Evolutionary conservation across 1,140 invertebrate genomes (phyloP).

Genomic region (Venustaconcha ellipsiformis): DNA sequence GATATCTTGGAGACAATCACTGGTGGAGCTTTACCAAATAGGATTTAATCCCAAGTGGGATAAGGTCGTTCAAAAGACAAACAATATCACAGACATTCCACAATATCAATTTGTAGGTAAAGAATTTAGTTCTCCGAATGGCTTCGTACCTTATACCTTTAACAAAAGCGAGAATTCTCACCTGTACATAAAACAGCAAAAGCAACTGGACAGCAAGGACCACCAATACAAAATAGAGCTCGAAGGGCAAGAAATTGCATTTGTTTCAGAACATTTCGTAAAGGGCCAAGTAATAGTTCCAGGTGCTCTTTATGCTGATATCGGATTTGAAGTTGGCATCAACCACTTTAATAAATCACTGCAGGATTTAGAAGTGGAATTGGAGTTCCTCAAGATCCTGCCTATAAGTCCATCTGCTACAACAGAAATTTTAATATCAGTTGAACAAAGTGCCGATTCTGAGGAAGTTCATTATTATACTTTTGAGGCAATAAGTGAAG

Average conservation of each 20-base stretch:
- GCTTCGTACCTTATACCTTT: no score
- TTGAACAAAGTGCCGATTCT: not conserved
- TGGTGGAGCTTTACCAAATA: conserved; percentile 28
- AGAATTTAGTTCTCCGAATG: no score
- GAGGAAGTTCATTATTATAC: not conserved
- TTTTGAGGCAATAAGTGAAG: not conserved
- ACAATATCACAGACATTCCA: conserved; percentile 4
- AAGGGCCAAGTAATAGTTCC: conserved; percentile 11
- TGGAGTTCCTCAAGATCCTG: conserved; percentile 13
- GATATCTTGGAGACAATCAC: conserved; percentile 16
- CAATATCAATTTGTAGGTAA: conserved; percentile 6
- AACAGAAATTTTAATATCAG: not conserved
- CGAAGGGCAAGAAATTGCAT: conserved; percentile 6
- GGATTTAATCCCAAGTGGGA: conserved; percentile 34
- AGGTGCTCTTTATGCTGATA: conserved; percentile 24
- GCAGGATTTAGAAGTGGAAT: not conserved
- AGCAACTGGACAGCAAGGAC: not conserved
- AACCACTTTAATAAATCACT: not conserved
- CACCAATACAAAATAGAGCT: conserved; percentile 3
- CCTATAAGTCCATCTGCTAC: not conserved
- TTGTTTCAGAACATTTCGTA: conserved; percentile 28
- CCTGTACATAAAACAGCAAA: conserved; percentile 7
- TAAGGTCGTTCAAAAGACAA: conserved; percentile 2
- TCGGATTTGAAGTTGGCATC: conserved; percentile 23
- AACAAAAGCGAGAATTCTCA: not conserved